Conservation (phyloP, 53 echinoderm and acorn worm species). For the Echinometra lucunter region DNA sequence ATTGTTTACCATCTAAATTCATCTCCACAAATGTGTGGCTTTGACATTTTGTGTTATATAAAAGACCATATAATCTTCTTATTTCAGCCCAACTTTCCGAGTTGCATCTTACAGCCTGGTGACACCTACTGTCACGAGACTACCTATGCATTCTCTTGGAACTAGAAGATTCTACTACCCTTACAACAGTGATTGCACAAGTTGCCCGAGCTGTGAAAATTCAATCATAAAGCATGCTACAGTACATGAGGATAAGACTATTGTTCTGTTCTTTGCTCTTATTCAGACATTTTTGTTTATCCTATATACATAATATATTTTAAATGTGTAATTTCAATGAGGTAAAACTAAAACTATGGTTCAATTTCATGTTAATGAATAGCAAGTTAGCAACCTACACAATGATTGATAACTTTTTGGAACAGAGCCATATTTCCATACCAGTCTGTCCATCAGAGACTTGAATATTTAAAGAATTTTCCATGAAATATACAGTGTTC, state of each 20-base stretch:
- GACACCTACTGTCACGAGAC: constrained; percentile 78
- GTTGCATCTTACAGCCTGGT: constrained; percentile 81
- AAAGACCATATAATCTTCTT: not conserved
- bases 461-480: too few relatives aligned
- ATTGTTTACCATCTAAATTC: not conserved
- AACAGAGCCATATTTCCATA: too few relatives aligned
- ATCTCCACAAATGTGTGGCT: not conserved
- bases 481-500: too few relatives aligned
- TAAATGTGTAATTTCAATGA: too few relatives aligned
- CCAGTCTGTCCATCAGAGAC: too few relatives aligned
- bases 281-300: too few relatives aligned
- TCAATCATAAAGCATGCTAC: not conserved
- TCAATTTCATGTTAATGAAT: too few relatives aligned
- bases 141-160: constrained; percentile 77
- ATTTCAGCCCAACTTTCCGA: constrained; percentile 84
- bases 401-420: too few relatives aligned
- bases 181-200: not conserved
- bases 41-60: not conserved
- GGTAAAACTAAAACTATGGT: too few relatives aligned
- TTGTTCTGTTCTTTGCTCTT: not conserved
- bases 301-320: too few relatives aligned
- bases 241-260: not conserved
- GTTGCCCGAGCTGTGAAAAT: not conserved
- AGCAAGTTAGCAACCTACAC: too few relatives aligned
- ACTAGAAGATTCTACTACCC: not conserved